Evolutionary conservation across 2,888 invertebrate species (phyloP), one percentile per base, ranked within the genome.

Genomic region (Spilarctia lutea): DNA sequence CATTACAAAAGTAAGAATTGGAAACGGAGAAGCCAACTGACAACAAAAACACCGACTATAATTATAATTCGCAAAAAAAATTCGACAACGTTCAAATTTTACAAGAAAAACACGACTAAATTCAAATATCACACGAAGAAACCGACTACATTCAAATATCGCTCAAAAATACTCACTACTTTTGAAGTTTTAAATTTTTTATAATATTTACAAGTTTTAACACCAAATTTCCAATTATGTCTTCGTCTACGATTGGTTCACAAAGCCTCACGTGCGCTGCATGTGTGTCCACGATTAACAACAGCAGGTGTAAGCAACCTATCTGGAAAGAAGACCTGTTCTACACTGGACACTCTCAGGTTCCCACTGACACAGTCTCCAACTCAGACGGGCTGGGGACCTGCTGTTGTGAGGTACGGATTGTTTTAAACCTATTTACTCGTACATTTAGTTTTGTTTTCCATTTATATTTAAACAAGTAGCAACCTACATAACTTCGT

Each of bases 241-340:
- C 30, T 63, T 27, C 60, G 13, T 60, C 60, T 27, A 30, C 63
- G 63, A 2, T 63, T 18, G 30, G 30, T 30, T 16, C 30, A 63
- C 6, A 27, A 30, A 63, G 8, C 18, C 63, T 63, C 30, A 35
- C n/a, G 39, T 70, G 69, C 10, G 68, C 30, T 4, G 60, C 69
- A 6, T 60, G 69, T 39, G 20, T 68, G 20, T 48, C 48, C 8
- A 60, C 39, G 27, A 3, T 27, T 13, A 13, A 60, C 10, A 27
- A 6, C 60, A 13, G 16, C 13, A 60, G 4, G 27, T 70, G 69
- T 39, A 70, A 27, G 60, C 56, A 27, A 6, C 69, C 69, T 16
- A 18, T 60, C 35, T 70, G 69, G 69, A 70, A 70, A 56, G 69
- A 60, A 16, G 69, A 70, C 27, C 39, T 60, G 0, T 27, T 70